These are phyloP conservation scores for Cebus imitator DNA, from an alignment of 2,113 vertebrate species.

Conservation along the genomic window DNA sequence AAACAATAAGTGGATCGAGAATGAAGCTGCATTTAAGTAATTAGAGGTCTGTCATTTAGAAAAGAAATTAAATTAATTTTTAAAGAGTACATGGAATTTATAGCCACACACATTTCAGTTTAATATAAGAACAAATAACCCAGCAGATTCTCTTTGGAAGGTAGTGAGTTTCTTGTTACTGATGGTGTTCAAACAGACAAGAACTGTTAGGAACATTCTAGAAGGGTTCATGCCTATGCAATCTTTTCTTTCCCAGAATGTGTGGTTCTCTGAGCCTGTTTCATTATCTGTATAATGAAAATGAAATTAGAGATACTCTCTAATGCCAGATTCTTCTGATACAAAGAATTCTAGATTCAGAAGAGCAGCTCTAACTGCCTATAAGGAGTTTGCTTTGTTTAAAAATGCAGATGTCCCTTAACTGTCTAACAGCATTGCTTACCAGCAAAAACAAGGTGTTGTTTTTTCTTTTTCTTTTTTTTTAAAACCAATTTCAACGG, in stretches of 20 bases:
- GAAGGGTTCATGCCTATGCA: not conserved
- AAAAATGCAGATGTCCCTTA: not conserved
- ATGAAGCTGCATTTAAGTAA: not conserved
- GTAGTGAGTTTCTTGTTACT: not conserved
- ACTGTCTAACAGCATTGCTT: not conserved
- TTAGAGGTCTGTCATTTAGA: not conserved
- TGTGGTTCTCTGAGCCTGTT: not conserved
- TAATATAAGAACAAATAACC: not conserved
- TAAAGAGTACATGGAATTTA: not conserved
- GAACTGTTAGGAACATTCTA: not conserved
- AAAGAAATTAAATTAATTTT: not conserved
- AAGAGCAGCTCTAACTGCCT: not conserved
- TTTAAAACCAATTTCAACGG: not conserved
- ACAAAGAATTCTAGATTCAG: not conserved
- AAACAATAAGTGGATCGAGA: not conserved
- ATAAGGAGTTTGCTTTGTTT: not conserved
- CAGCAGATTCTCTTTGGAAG: not conserved
- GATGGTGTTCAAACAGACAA: not conserved
- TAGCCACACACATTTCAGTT: not conserved
- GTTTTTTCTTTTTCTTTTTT: not conserved
- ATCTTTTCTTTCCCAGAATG: not conserved
- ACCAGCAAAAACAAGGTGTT: not conserved
- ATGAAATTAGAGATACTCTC: not conserved
- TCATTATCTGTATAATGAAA: not conserved
- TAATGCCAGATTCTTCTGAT: not conserved